Evolutionary conservation across 1,140 invertebrate species (phyloP), one percentile per base, ranked within the genome.

Genomic region (Marisa cornuarietis): DNA sequence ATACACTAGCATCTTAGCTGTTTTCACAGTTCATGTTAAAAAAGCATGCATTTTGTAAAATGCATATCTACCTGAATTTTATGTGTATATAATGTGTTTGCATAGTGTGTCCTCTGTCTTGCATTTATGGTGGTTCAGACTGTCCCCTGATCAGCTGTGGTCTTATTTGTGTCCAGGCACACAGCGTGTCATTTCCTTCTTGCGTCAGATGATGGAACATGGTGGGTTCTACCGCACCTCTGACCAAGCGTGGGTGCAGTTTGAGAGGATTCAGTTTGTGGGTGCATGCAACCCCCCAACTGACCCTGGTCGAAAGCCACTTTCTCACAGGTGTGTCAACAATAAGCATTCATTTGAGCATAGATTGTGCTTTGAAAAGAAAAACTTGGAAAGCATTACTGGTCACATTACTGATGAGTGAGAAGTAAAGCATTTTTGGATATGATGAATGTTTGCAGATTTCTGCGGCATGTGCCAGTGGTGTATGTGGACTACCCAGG

Each of bases 401-500:
- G 9, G 49, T 61, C 71, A 69, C 58, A 65, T 65, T 20, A 65
- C 18, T 2, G 1, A 68, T 13, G 11, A 9, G 1, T 68, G n/a
- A 68, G 11, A 68, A 68, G 22, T 26, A 68, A 68, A 6, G 22
- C 11, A 42, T 26, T 10, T n/a, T 16, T 22, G 66, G 9, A 13
- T 49, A 13, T 72, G 52, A 54, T n/a, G 8, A 58, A 14, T 78
- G 51, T 71, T 20, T 58, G 13, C 77, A 91, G 92, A 76, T 94
- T 93, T 86, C 87, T 99, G 84, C 93, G 94, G 31, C 98, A 99
- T 88, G 98, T 99, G 18, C 98, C 99, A 10, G 96, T 99, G 58
- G 97, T 99, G 81, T 99, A 99, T 90, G 99, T 99, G 42, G 99
- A 99, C 92, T 99, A 99, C 91, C 99, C 99, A 11, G 98, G 98